Base-by-base conservation (phyloP, 2,888 invertebrate genomes). In the Torymus auratus region DNA sequence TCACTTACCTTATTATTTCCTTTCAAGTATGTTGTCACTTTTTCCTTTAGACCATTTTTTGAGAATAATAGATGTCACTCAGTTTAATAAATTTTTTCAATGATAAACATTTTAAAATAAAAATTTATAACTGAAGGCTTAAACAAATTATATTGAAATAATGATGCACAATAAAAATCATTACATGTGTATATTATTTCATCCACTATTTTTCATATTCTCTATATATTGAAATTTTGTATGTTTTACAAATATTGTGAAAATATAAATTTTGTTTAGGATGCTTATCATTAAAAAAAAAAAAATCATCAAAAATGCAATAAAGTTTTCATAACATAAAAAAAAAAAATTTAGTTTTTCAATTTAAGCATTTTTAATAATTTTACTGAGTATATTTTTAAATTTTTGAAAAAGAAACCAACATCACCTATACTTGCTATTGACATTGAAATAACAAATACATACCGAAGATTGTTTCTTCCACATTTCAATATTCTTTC, bases 401-500 rank as follows among this genome's bases (percentile, higher is more conserved):
- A 70, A 61, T 72, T 56, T 70, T 17, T 50, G 50, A 69, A 68
- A 68, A 77, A 72, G 61, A 62, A 74, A 81, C 62, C 73, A 80
- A 80, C 70, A 71, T 75, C 75, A 74, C 67, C 77, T 81, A 77
- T 53, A 73, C 70, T 61, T 17, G 14, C 76, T 80, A 82, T 78
- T 82, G 71, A 75, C 75, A 80, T 60, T 78, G 67, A 81, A 77
- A 73, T 56, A 52, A 62, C 80, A 74, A 81, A 89, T 91, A 91
- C 91, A 94, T 96, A 98, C 98, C 97, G 96, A 95, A 83, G 97
- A 96, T 93, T 97, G 97, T 94, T 97, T 98, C 93, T 96, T 97
- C 99, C 98, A 98, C 91, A 96, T 95, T 93, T 98, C 98, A 92
- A 99, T 97, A 94, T 98, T 98, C 95, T 98, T 98, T 93, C 98